Evolutionary conservation across 2,113 vertebrate species (phyloP).

Genomic region (Osmerus mordax): DNA sequence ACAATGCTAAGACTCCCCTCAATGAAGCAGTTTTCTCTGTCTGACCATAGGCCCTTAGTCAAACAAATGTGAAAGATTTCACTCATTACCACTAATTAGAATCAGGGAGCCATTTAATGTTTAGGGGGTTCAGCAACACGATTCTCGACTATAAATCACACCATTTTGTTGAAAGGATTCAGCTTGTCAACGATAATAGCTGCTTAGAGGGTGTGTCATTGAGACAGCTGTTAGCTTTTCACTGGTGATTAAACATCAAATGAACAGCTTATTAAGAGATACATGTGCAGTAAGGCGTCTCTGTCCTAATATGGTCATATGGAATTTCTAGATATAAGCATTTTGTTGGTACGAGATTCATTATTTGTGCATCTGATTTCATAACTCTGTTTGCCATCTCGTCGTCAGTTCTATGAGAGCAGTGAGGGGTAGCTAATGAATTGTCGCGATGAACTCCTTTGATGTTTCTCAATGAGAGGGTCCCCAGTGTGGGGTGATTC

Average conservation of each 20-base stretch:
- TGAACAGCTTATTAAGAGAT: constrained; percentile 87
- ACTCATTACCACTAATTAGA: constrained; percentile 13
- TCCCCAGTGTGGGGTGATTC: too few relatives aligned
- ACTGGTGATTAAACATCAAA: constrained; percentile 86
- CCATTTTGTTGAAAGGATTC: constrained; percentile 75
- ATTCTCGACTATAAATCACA: constrained; percentile 75
- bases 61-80: neutral
- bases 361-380: too few relatives aligned
- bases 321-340: constrained; percentile 4
- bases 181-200: constrained; percentile 74
- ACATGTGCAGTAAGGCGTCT: constrained; percentile 81
- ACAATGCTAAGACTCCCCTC: too few relatives aligned
- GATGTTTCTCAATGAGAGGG: too few relatives aligned
- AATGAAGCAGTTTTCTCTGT: too few relatives aligned
- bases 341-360: neutral
- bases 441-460: too few relatives aligned
- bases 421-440: too few relatives aligned
- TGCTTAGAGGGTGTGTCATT: constrained; percentile 74
- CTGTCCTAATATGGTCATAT: constrained; percentile 81
- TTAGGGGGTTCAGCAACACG: constrained; percentile 58
- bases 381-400: too few relatives aligned
- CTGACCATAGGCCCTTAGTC: too few relatives aligned
- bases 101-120: constrained; percentile 73
- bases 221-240: constrained; percentile 85
- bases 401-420: too few relatives aligned